Evolutionary conservation across 2,797 vertebrate species (phyloP).

Genomic region (Galagoides demidoff): DNA sequence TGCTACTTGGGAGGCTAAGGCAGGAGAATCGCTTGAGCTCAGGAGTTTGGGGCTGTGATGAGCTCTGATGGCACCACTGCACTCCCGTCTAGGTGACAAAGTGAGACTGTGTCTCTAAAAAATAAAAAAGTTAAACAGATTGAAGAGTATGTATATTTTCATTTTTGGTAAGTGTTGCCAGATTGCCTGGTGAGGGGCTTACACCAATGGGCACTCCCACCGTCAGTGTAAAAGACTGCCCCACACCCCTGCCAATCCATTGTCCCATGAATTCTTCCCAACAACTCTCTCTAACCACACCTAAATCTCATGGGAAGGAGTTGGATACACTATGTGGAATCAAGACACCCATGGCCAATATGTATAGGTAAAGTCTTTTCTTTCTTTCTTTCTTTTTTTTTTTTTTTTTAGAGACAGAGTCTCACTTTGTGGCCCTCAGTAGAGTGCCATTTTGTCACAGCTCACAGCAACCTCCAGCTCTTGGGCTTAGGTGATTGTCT

Average conservation of each 20-base stretch:
- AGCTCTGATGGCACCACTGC: neutral
- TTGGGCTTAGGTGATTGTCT: too few species aligned
- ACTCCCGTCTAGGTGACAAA: neutral
- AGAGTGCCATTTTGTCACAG: too few species aligned
- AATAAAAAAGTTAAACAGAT: neutral
- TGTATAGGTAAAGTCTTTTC: neutral
- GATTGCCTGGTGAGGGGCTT: neutral
- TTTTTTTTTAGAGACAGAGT: too few species aligned
- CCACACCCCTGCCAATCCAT: neutral
- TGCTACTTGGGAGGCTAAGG: neutral
- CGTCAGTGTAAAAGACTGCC: neutral
- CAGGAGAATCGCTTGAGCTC: neutral
- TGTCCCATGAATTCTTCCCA: neutral
- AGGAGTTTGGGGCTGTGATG: neutral
- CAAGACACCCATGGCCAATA: neutral
- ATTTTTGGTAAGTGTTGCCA: neutral
- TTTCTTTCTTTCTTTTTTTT: neutral
- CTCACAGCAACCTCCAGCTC: too few species aligned
- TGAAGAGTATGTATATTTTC: neutral
- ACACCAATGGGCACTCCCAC: neutral
- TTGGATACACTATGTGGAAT: neutral
- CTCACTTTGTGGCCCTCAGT: too few species aligned
- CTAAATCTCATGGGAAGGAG: neutral
- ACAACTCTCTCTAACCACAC: neutral
- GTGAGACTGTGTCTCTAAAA: neutral